Conservation (phyloP, 2,888 invertebrate species). For the Lingula anatina region DNA sequence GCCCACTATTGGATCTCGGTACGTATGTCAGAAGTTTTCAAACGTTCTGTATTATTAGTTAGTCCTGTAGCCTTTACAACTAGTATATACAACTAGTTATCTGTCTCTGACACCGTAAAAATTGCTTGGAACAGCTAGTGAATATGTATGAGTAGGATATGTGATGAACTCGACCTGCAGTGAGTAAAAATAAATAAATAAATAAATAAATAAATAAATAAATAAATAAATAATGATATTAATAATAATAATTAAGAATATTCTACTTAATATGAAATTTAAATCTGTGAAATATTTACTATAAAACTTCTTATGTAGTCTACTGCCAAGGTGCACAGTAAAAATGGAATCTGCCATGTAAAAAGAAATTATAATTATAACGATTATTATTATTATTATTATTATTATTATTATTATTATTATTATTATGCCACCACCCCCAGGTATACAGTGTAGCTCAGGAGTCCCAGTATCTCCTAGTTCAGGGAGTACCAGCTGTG, state of each 20-base stretch:
- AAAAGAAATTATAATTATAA: constrained; percentile 68
- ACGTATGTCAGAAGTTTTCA: too few species aligned
- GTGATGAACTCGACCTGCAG: background rate
- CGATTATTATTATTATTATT: constrained; percentile 56
- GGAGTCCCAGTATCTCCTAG: constrained; percentile 78
- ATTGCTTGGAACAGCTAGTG: too few species aligned
- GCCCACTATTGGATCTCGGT: too few species aligned
- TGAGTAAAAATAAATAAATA: too few species aligned
- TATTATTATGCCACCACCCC: too few species aligned
- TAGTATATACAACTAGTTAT: too few species aligned
- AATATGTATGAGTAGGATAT: background rate
- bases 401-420: too few species aligned
- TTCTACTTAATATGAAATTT: background rate
- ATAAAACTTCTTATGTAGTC: constrained; percentile 63
- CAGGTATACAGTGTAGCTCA: constrained; percentile 80
- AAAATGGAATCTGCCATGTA: constrained; percentile 74
- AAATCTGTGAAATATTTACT: constrained; percentile 58
- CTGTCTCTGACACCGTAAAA: constrained; percentile 10
- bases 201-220: too few species aligned
- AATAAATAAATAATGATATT: too few species aligned
- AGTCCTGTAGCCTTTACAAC: too few species aligned
- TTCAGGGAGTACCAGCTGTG: constrained; percentile 79
- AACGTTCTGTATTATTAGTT: too few species aligned
- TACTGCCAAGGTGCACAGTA: constrained; percentile 66
- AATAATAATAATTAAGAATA: background rate